A percentile compares a stretch with the other conserved stretches of the same genome.
Conservation (phyloP, 2,113 vertebrate species). For the Apus apus region DNA sequence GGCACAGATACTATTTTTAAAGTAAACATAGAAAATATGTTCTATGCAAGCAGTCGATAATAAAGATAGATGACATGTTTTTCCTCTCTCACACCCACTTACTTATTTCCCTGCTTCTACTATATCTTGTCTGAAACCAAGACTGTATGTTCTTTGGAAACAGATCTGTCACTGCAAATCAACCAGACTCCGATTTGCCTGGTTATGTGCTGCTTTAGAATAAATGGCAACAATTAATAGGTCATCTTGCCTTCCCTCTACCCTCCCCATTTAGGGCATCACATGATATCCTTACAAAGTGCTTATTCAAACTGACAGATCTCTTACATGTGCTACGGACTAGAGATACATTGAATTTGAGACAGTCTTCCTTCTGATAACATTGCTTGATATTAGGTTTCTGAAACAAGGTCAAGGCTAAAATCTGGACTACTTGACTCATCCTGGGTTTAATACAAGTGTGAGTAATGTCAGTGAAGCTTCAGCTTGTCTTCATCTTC, state of each 20-base stretch:
- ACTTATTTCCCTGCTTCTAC: neutral
- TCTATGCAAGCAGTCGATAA: neutral
- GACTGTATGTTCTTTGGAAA: neutral
- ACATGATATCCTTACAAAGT: neutral
- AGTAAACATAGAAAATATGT: neutral
- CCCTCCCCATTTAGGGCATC: neutral
- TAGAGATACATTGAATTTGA: neutral
- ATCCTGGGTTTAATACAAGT: neutral
- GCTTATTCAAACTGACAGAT: slow-evolving; percentile 25
- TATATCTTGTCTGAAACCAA: neutral
- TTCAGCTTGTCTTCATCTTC: neutral
- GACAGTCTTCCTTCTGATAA: neutral
- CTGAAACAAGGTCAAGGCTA: neutral
- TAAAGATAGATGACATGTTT: neutral
- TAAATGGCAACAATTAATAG: slow-evolving; percentile 22
- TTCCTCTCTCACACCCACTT: neutral
- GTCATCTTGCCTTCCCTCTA: neutral
- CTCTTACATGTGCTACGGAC: neutral
- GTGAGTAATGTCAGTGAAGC: neutral
- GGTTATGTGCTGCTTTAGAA: neutral
- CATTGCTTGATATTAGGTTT: neutral
- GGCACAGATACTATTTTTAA: neutral
- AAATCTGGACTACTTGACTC: neutral
- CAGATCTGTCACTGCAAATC: neutral
- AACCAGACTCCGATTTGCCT: neutral